Evolutionary conservation across 2,888 invertebrate genomes (phyloP), one percentile per base, ranked within the genome.

Genomic region (Cheilosia pagana): DNA sequence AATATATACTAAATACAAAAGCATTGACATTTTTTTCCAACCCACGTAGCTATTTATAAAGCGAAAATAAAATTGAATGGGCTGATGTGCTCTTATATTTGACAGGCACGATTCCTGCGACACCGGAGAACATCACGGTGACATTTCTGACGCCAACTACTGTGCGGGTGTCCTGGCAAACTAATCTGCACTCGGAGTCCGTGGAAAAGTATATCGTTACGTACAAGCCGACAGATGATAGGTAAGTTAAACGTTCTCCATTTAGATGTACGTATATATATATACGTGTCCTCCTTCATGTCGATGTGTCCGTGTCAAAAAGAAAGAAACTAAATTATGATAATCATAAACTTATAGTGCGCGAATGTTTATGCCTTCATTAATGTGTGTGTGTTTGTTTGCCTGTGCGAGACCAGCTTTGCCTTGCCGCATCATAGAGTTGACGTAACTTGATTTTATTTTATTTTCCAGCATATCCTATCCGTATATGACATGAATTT

Each of bases 121-220:
- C 94, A 88, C 97, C 97, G 72, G 96, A 97, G 92, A 97, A 97
- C 92, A 96, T 97, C 92, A 97, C 97, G 60, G 95, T 97, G 88
- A 96, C 96, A 90, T 97, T 97, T 91, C 93, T 97, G 86, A 96
- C 95, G 91, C 96, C 97, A 53, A 96, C 96, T 87, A 96, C 97
- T 60, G 96, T 97, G 87, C 94, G 95, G 88, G 96, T 97, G 48
- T 96, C 96, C 87, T 97, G 97, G 97, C 96, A 96, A 88, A 96
- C 96, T 81, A 95, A 96, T 89, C 94, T 95, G 88, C 91, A 90
- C 88, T 90, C 90, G 74, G 91, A 91, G 89, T 92, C 92, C 57
- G 95, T 96, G 86, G 97, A 97, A 90, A 97, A 97, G 92, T 97
- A 96, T 93, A 96, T 97, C 92, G 97, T 97, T 92, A 96, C 96